These are phyloP conservation scores for Prolemur simus DNA, from an alignment of 2,113 vertebrate species.

Conservation along the genomic window DNA sequence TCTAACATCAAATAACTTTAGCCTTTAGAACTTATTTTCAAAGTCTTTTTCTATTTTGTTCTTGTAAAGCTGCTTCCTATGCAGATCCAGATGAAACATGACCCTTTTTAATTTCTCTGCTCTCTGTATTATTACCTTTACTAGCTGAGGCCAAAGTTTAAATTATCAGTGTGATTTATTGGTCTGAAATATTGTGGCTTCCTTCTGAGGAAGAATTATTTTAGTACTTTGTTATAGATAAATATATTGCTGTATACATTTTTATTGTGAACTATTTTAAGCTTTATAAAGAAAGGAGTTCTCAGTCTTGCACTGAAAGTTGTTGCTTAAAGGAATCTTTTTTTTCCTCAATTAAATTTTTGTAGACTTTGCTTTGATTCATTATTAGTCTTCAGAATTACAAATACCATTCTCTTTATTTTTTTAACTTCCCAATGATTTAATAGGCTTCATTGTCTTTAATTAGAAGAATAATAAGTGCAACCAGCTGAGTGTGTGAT, in stretches of 20 bases:
- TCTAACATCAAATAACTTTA: neutral
- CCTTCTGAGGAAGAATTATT: neutral
- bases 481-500: neutral
- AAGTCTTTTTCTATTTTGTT: neutral
- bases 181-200: neutral
- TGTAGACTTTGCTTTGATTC: neutral
- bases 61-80: neutral
- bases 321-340: neutral
- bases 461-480: neutral
- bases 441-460: neutral
- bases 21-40: neutral
- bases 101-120: neutral
- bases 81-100: neutral
- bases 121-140: neutral
- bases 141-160: neutral
- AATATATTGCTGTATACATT: neutral
- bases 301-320: neutral
- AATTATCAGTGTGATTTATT: neutral
- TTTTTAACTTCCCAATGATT: too few species aligned
- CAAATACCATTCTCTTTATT: neutral
- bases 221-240: neutral
- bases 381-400: slow-evolving; percentile 9
- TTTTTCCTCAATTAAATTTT: neutral
- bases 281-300: neutral
- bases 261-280: neutral